Evolutionary conservation across 2,888 invertebrate species (phyloP), one percentile per base, ranked within the genome.

Genomic region (Laothoe populi): DNA sequence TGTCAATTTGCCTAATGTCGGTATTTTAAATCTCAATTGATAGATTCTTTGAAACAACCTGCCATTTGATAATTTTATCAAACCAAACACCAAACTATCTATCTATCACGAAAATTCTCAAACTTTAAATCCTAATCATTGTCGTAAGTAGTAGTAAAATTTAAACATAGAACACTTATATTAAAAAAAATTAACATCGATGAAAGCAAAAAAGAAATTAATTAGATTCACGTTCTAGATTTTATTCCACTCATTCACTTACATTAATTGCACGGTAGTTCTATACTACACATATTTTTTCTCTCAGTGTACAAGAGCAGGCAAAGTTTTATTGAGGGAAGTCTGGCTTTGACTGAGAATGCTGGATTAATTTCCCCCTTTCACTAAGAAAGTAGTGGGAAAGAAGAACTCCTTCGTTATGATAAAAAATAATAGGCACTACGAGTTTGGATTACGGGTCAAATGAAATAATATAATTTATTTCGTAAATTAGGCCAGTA

Each of bases 321-420:
- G 58, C 35, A 63, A 73, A 71, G 66, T 75, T 72, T 75, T 72
- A 69, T 70, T 69, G 72, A 72, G 72, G 68, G 66, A 72, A 74
- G 70, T 66, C 63, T 62, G 65, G 67, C 71, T 74, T 70, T 68
- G 70, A 71, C 60, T 62, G 64, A 70, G 66, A 66, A 63, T 64
- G 61, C 59, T 31, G 24, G 44, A 62, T 53, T 57, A 49, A 44
- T 63, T 62, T 44, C 21, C 19, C 44, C 42, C 21, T 53, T 42
- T 42, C 1, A 35, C 60, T 49, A 19, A 53, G 24, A 59, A 62
- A 63, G 64, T 66, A 67, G 66, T 61, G 63, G 62, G 59, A 66
- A 64, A 69, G 67, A 57, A 62, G 24, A 57, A 45, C 60, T 68
- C 61, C 60, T 66, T 64, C 57, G 35, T 60, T 62, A 66, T 64